These are phyloP conservation scores for Phymastichus coffea DNA, from an alignment of 1,140 invertebrate species.

Conservation along the genomic window DNA sequence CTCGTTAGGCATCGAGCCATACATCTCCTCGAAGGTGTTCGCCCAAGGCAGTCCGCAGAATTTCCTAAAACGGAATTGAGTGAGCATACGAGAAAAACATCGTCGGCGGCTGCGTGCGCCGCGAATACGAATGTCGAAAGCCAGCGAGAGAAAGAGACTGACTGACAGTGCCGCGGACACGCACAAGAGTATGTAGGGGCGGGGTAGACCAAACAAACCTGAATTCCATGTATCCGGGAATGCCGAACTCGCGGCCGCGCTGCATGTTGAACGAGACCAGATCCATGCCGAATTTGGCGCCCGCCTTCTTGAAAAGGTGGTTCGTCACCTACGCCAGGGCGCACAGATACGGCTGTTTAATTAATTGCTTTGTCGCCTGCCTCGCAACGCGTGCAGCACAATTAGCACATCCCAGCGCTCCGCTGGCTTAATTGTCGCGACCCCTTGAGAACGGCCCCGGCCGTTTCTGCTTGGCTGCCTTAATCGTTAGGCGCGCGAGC, in stretches of 20 bases:
- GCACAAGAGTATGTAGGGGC: slow-evolving; percentile 5
- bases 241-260: slow-evolving; percentile 86
- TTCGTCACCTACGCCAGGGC: slow-evolving; percentile 70
- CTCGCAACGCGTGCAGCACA: too few species aligned
- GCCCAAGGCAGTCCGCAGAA: slow-evolving; percentile 84
- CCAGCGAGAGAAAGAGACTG: not conserved
- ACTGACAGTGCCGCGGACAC: not conserved
- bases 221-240: slow-evolving; percentile 91
- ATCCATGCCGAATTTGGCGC: slow-evolving; percentile 84
- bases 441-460: too few species aligned
- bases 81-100: not conserved
- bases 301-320: slow-evolving; percentile 87
- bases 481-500: too few species aligned
- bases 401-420: too few species aligned
- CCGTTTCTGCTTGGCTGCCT: too few species aligned
- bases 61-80: slow-evolving; percentile 61
- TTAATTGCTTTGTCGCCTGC: not conserved
- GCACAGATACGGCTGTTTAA: slow-evolving; percentile 10
- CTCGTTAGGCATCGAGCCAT: slow-evolving; percentile 86
- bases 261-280: slow-evolving; percentile 94
- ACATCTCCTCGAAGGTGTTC: slow-evolving; percentile 80
- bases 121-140: not conserved
- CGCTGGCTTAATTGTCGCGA: too few species aligned
- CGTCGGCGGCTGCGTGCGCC: not conserved
- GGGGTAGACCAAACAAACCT: slow-evolving; percentile 50